Evolutionary conservation across 1,140 invertebrate genomes (phyloP), one percentile per base, ranked within the genome.

Genomic region (Diachasmimorpha longicaudata): DNA sequence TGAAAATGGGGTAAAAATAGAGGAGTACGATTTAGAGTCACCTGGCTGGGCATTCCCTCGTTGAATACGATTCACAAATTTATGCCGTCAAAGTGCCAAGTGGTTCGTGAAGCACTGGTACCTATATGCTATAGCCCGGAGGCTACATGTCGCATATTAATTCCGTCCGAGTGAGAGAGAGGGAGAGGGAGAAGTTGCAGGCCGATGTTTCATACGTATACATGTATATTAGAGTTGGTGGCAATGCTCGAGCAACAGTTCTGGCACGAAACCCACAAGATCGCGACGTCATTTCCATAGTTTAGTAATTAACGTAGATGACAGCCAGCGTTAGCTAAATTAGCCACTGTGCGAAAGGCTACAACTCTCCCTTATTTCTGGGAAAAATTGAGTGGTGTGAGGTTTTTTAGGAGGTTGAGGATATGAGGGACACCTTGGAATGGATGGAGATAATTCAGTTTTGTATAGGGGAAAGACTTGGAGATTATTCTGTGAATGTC

Each of bases 1-100:
- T 31, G 31, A 31, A 31, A 31, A 31, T 31, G 31, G 31, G 31
- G 31, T 31, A 58, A 46, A 46, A 46, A 46, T 46, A 3, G 44
- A 46, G 44, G 44, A n/a, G n/a, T 11, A 46, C n/a, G n/a, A 21
- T 19, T 55, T 55, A n/a, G 48, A 55, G 48, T 55, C 48, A 55
- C 48, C 48, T 55, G 23, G 72, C 48, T 55, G 23, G 72, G 25
- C 39, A 37, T n/a, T 25, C 23, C 25, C 44, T 37, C 44, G 46
- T 69, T 69, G 25, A 11, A 31, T 42, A 44, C 48, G 46, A 75
- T 72, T 68, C 25, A n/a, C 19, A 70, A 78, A 78, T 75, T 78
- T 78, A 78, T 75, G 44, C 70, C 63, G 46, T 69, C 73, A 75
- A 78, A 78, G 74, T 75, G 74, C 77, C 77, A 78, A 78, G 77